Evolutionary conservation across 2,888 invertebrate genomes (phyloP), one percentile per base, ranked within the genome.

Genomic region (Zootermopsis nevadensis): DNA sequence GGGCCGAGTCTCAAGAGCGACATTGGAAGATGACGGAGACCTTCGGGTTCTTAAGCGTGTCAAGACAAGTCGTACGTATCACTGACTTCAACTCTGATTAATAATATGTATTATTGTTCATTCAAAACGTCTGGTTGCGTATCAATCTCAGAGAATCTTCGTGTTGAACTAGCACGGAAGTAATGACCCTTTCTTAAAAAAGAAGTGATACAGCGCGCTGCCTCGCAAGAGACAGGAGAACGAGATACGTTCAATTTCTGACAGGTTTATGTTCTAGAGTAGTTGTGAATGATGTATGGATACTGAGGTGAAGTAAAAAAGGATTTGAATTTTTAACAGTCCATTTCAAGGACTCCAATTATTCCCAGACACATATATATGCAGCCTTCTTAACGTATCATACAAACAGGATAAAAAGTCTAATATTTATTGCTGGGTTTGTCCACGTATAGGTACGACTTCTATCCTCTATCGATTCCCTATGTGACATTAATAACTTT

Each of bases 221-320:
- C 69, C 69, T 69, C 69, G 69, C 33, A 69, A 33, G 69, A 69
- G 69, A 69, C 69, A 69, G 22, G 31, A 15, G 19, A 69, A 69
- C 69, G 33, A 69, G 69, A 69, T 77, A 77, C 53, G 27, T 53
- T 53, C 77, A 38, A 53, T 77, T 77, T 53, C 53, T 53, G 77
- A 77, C 77, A 77, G 77, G 31, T 77, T 77, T 77, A 77, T 77
- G 42, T 76, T 42, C 76, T 12, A 12, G 35, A 22, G 76, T 10
- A 33, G 76, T 42, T 76, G 77, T 69, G 33, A 69, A 69, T 69
- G 69, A 69, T 69, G 69, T 69, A 69, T 69, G 31, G 69, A 6
- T 69, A 60, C 33, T 69, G 27, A 69, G 69, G 69, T 69, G 33
- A 69, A 19, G 69, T 22, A 31, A 69, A 69, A 69, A 69, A 31